Conservation (phyloP, 2,888 invertebrate genomes). For the Tipula vernalis region DNA sequence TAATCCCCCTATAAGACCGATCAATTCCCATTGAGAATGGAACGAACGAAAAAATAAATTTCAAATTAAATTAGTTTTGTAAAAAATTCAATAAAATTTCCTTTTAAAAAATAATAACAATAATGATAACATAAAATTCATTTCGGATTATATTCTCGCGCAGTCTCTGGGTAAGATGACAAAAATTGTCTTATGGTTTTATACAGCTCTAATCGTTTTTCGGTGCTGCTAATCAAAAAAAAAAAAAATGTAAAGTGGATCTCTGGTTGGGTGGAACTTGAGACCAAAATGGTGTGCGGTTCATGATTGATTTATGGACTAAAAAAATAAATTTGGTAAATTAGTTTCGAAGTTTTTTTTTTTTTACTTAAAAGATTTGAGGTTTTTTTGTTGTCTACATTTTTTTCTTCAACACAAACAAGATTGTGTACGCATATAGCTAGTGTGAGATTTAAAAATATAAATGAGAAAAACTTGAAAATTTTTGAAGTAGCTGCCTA, state of each 20-base stretch:
- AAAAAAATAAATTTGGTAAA: not conserved
- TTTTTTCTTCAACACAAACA: not conserved
- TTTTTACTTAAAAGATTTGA: not conserved
- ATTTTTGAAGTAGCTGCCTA: not conserved
- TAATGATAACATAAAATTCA: not conserved
- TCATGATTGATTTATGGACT: not conserved
- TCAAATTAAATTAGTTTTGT: not conserved
- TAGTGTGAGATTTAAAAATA: not conserved
- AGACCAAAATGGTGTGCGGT: not conserved
- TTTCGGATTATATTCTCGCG: not conserved
- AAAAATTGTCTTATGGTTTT: not conserved
- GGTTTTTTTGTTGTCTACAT: not conserved
- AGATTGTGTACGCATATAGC: not conserved
- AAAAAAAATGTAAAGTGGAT: not conserved
- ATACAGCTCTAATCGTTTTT: not conserved
- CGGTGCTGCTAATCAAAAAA: not conserved
- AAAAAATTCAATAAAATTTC: not conserved
- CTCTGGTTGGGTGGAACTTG: not conserved
- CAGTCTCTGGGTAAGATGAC: not conserved
- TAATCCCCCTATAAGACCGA: not conserved
- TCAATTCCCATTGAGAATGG: not conserved
- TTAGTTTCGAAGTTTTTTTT: not conserved
- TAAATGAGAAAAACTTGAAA: not conserved
- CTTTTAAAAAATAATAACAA: not conserved
- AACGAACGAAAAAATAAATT: not conserved